Base-by-base conservation (phyloP, 2,797 vertebrate species). In the Chaunax sp. region DNA sequence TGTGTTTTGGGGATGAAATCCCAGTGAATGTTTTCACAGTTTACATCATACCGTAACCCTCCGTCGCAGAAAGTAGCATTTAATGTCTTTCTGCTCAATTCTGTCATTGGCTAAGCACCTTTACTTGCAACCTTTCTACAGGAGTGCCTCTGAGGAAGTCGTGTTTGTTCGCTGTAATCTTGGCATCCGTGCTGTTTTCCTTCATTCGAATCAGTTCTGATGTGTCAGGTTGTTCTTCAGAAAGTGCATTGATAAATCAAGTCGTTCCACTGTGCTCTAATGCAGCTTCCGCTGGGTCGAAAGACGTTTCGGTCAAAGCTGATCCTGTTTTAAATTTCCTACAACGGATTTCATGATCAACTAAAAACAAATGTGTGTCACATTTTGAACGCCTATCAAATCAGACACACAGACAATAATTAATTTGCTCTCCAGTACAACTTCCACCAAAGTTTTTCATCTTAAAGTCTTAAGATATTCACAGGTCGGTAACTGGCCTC, bases 141-240 rank as follows among this genome's bases (percentile, higher is more conserved):
- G 82, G 84, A 88, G 81, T 87, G 81, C 84, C 81, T 89, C 81
- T 65, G 63, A 81, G 30, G 73, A 81, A 61, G 5, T 70, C 59
- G 2, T 1, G 18, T 71, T 70, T 54, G 20, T 86, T 75, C 56
- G 41, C 46, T 69, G 54, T 69, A 62, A 57, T 68, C 18, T 64
- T 82, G 75, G 37, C 56, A 23, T 69, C 50, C 46, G 1, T 11
- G 6, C 33, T 11, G n/a, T 58, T 44, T 26, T 16, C 8, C 16
- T 26, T 61, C 4, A 28, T 70, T 54, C 59, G 11, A 61, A 45
- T 53, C 46, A 11, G 2, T 50, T 68, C 33, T 33, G n/a, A 56
- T 51, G 33, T 12, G 33, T 61, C 10, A 9, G 0, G 11, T 57
- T 65, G 54, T 43, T 46, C 18, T 54, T 35, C 33, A 11, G 20